Evolutionary conservation across 2,797 vertebrate genomes (phyloP).

Genomic region (Triplophysa yarkandensis): DNA sequence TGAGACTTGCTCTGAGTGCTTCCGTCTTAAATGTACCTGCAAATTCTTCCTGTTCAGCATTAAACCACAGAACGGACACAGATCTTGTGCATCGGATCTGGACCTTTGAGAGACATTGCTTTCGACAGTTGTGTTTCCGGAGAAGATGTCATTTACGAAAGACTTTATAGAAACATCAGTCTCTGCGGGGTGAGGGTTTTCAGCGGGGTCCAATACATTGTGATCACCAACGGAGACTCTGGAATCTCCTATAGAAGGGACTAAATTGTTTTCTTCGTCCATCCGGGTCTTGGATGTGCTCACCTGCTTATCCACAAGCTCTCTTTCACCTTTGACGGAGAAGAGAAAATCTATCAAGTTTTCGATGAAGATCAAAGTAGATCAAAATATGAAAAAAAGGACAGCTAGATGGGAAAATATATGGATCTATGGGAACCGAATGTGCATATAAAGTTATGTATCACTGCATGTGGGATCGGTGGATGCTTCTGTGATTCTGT

Average conservation of each 20-base stretch:
- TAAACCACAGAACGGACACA: conserved; percentile 49
- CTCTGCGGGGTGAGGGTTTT: not conserved
- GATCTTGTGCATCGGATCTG: conserved; percentile 15
- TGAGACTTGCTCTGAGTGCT: conserved; percentile 34
- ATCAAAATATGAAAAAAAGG: not conserved
- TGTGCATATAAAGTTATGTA: not conserved
- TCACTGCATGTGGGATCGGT: not conserved
- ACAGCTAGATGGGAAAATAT: too few species aligned
- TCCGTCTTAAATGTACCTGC: conserved; percentile 38
- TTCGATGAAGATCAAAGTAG: too few species aligned
- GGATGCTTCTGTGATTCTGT: not conserved
- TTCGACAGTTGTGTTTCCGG: conserved; percentile 12
- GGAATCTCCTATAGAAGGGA: conserved; percentile 2
- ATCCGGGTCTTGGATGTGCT: not conserved
- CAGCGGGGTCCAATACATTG: conserved; percentile 3
- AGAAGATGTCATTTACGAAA: conserved; percentile 37
- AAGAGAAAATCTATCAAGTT: not conserved
- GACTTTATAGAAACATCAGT: conserved; percentile 17
- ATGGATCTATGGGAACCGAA: too few species aligned
- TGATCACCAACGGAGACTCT: conserved; percentile 14
- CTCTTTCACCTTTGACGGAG: conserved; percentile 12
- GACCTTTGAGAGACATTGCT: not conserved
- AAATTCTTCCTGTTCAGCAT: conserved; percentile 40
- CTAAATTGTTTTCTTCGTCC: conserved; percentile 3
- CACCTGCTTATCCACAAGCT: not conserved